These are phyloP conservation scores for Drosophila takahashii DNA, from an alignment of 1,140 invertebrate species.

Conservation along the genomic window DNA sequence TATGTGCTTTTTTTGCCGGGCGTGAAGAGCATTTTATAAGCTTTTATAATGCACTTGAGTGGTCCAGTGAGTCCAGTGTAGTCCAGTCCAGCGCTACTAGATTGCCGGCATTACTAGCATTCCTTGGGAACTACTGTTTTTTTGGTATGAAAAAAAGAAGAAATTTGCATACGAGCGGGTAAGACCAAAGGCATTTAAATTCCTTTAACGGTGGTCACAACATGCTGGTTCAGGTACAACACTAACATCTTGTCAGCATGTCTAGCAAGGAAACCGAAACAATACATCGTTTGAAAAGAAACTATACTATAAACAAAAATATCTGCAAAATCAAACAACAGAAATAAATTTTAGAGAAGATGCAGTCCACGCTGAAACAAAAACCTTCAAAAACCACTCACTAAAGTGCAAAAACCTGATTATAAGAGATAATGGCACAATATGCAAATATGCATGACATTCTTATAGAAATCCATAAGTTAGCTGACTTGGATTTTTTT, in stretches of 20 bases:
- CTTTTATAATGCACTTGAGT: conserved; percentile 37
- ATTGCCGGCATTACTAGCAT: conserved; percentile 11
- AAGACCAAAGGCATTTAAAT: conserved; percentile 5
- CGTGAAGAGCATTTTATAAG: conserved; percentile 40
- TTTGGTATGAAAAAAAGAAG: conserved; percentile 1
- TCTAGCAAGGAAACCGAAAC: neutral
- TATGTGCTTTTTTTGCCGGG: conserved; percentile 11
- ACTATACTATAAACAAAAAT: conserved; percentile 1
- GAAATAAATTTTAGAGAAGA: neutral
- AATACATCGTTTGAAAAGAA: too few relatives aligned
- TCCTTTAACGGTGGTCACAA: neutral
- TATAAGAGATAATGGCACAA: neutral
- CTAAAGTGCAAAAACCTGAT: conserved; percentile 4
- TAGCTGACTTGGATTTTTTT: neutral
- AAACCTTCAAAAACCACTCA: neutral
- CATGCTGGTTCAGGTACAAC: neutral
- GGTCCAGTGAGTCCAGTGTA: neutral
- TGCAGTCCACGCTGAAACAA: neutral
- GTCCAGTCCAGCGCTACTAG: conserved; percentile 10
- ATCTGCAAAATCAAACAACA: neutral
- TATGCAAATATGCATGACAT: conserved; percentile 3
- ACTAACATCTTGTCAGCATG: neutral
- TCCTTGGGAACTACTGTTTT: conserved; percentile 12
- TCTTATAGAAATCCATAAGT: neutral
- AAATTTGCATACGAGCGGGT: conserved; percentile 20